phyloP scores from a whole-genome alignment of 2,888 invertebrate genomes.

The Athrips mouffetella region DNA sequence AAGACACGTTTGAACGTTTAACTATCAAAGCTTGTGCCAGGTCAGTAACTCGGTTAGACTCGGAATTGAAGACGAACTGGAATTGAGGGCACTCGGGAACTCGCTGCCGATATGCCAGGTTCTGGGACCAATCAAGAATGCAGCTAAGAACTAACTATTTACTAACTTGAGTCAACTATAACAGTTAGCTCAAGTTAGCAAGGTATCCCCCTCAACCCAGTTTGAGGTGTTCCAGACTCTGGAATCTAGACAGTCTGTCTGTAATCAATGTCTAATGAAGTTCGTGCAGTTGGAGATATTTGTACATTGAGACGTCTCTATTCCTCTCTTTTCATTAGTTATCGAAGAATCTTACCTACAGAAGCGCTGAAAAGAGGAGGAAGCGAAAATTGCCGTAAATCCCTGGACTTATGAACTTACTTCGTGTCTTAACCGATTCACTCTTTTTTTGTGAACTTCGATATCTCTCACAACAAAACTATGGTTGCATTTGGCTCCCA shows the following conservation, averaged over 20 bases:
- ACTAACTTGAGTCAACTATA: not conserved
- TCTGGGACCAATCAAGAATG: constrained; percentile 9
- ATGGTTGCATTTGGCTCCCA: no score
- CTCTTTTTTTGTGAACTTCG: no score
- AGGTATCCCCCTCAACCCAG: constrained; percentile 1
- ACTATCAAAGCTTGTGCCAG: constrained; percentile 58
- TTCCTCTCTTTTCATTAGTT: no score
- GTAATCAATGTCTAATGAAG: not conserved
- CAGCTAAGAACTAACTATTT: not conserved
- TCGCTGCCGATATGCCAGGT: constrained; percentile 14
- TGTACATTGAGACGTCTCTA: no score
- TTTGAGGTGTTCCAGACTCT: not conserved
- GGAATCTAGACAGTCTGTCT: not conserved
- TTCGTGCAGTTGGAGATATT: not conserved
- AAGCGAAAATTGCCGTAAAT: no score
- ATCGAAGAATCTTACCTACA: no score
- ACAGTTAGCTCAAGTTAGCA: not conserved
- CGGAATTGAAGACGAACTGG: constrained; percentile 45
- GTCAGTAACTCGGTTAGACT: constrained; percentile 52
- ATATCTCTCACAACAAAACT: no score
- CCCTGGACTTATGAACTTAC: no score
- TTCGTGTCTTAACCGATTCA: no score
- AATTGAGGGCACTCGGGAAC: constrained; percentile 44
- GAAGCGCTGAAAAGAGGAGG: no score
- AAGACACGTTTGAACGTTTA: constrained; percentile 47